phyloP scores from a whole-genome alignment of 2,797 vertebrate species.

The Typhlichthys subterraneus region DNA sequence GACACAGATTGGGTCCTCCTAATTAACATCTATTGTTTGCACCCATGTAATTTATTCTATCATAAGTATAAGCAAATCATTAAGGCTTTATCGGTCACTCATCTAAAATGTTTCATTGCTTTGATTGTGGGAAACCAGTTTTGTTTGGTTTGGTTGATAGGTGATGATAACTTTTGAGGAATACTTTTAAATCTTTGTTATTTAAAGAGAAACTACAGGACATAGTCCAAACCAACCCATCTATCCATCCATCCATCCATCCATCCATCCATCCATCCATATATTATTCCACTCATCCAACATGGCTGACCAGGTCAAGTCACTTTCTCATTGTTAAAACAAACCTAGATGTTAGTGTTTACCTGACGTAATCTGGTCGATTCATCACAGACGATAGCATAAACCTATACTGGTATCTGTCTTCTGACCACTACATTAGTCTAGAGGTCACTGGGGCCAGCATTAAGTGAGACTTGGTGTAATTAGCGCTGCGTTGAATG shows the following conservation, averaged over 20 bases:
- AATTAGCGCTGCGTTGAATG: constrained; percentile 37
- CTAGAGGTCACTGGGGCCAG: constrained; percentile 15
- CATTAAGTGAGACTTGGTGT: constrained; percentile 33
- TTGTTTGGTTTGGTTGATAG: no score
- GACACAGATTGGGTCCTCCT: neutral
- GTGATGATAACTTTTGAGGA: no score
- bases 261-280: neutral
- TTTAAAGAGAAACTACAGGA: no score
- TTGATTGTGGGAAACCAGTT: no score
- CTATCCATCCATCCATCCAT: neutral
- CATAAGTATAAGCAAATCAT: no score
- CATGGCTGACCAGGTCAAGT: constrained; percentile 30
- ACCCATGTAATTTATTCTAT: neutral
- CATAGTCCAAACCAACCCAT: neutral
- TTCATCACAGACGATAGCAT: constrained; percentile 29
- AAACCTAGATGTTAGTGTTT: constrained; percentile 44
- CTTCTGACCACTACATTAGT: constrained; percentile 26
- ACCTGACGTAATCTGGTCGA: constrained; percentile 22
- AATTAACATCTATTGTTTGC: neutral
- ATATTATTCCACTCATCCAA: neutral
- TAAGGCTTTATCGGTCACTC: no score
- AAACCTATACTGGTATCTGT: constrained; percentile 27
- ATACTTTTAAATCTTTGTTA: no score
- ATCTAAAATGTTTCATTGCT: no score
- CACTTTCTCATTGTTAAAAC: constrained; percentile 45